Evolutionary conservation across 2,113 vertebrate species (phyloP).

Genomic region (Zapus hudsonius): DNA sequence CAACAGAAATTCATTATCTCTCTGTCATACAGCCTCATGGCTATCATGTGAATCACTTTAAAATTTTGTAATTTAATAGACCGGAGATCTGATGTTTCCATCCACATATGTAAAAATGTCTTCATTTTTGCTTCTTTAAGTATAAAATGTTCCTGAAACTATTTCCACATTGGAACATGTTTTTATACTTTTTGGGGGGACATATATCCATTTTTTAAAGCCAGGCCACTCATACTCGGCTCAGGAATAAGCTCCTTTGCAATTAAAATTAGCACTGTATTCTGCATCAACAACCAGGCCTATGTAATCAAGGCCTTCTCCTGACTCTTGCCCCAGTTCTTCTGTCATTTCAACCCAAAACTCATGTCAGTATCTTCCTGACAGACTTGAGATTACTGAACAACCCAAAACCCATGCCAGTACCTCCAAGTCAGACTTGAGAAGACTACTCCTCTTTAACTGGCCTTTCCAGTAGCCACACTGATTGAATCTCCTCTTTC

Average conservation of each 20-base stretch:
- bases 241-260: neutral
- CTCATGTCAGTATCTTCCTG: neutral
- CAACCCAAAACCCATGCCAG: neutral
- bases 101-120: neutral
- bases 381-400: no score
- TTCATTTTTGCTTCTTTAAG: neutral
- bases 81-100: neutral
- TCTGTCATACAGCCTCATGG: neutral
- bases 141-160: neutral
- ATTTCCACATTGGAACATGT: neutral
- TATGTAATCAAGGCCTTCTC: accelerated
- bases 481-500: neutral
- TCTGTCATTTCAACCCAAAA: neutral
- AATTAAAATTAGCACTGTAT: neutral
- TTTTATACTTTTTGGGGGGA: neutral
- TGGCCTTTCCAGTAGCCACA: neutral
- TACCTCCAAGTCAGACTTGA: neutral
- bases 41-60: neutral
- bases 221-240: neutral
- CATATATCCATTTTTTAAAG: neutral
- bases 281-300: neutral
- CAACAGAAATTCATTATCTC: neutral
- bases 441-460: no score
- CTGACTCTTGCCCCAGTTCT: neutral
- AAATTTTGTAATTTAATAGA: neutral